Percentiles rank a stretch among this genome's conserved stretches.
Conservation (phyloP, 2,113 vertebrate genomes). For the Perca fluviatilis region DNA sequence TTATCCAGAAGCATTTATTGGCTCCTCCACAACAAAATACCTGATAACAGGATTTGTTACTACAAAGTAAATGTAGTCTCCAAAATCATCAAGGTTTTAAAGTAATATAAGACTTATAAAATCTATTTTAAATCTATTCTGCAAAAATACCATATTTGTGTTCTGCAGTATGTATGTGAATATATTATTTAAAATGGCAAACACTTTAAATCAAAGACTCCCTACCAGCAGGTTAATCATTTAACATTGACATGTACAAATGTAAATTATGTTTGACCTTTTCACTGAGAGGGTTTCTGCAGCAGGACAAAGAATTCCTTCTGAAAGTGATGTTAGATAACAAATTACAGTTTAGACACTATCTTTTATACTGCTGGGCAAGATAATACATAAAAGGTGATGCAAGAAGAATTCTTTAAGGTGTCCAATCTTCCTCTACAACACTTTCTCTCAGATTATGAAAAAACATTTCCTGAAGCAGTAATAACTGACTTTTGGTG, state of each 20-base stretch:
- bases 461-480: too few relatives aligned
- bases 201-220: neutral
- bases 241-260: neutral
- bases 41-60: constrained; percentile 7
- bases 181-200: neutral
- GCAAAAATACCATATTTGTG: neutral
- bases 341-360: neutral
- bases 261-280: constrained; percentile 24
- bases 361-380: neutral
- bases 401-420: too few relatives aligned
- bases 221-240: neutral
- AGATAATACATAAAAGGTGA: too few relatives aligned
- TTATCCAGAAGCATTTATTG: constrained; percentile 11
- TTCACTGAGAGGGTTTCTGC: neutral
- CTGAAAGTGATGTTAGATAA: neutral
- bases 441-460: too few relatives aligned
- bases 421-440: too few relatives aligned
- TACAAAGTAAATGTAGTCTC: neutral
- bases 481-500: too few relatives aligned
- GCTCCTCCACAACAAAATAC: neutral
- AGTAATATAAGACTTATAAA: neutral
- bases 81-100: neutral
- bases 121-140: neutral
- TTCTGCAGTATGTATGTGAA: neutral
- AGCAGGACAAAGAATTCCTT: neutral